A percentile compares a stretch with the other conserved stretches of the same genome.
phyloP scores from a whole-genome alignment of 1,140 invertebrate genomes.

The Lepidurus arcticus region DNA sequence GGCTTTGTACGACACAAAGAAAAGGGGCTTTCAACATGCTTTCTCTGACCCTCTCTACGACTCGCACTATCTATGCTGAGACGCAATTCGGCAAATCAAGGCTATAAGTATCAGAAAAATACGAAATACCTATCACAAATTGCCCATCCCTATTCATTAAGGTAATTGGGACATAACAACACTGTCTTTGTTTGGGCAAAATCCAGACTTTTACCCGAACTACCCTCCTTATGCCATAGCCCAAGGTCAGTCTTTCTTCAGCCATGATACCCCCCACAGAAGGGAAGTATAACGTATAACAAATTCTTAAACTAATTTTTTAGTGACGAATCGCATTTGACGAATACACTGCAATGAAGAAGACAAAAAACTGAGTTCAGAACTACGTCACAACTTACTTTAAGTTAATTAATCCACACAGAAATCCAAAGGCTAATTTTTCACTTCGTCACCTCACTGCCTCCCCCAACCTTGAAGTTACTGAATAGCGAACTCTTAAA shows the following conservation, averaged over 20 bases:
- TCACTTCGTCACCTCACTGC: conserved; percentile 2
- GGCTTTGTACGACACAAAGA: neutral
- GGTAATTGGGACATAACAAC: no score
- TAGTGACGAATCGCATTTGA: neutral
- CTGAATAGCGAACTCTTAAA: neutral
- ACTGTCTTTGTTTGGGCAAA: neutral
- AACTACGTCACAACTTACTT: neutral
- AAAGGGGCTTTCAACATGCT: neutral
- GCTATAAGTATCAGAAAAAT: no score
- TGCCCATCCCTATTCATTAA: no score
- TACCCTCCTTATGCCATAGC: neutral
- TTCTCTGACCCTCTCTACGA: no score
- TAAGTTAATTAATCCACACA: neutral
- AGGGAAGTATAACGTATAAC: neutral
- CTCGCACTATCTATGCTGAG: no score
- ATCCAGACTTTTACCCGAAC: neutral
- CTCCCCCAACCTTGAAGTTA: conserved; percentile 17
- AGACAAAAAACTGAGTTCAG: no score
- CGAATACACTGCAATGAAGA: no score
- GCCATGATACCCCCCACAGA: conserved; percentile 16
- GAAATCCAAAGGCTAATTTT: neutral
- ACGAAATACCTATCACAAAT: no score
- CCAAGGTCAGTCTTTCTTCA: conserved; percentile 1
- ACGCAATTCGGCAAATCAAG: no score
- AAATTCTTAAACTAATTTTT: neutral